phyloP scores from a whole-genome alignment of 2,113 vertebrate genomes.

The Stomatorhinus ivindoensis region DNA sequence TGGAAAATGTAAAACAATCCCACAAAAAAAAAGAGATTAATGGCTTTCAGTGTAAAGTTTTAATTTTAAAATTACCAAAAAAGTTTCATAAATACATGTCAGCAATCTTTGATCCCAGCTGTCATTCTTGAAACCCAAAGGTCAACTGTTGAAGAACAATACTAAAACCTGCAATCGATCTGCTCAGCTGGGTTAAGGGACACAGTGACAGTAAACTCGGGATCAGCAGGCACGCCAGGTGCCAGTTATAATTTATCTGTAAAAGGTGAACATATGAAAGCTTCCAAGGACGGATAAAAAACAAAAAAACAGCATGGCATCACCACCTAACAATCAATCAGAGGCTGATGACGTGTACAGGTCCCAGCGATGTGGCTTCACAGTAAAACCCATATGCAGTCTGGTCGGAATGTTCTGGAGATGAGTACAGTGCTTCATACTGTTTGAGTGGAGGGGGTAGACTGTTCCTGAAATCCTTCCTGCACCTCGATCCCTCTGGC shows the following conservation, averaged over 20 bases:
- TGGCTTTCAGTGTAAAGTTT: neutral
- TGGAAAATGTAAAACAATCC: neutral
- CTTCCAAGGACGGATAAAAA: neutral
- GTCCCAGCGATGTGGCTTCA: neutral
- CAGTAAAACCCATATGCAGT: neutral
- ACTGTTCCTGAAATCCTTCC: conserved; percentile 39
- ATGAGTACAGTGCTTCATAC: neutral
- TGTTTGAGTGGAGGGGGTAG: neutral
- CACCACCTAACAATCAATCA: neutral
- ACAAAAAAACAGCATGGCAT: neutral
- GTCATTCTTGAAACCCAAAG: neutral
- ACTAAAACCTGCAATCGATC: neutral
- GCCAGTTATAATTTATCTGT: neutral
- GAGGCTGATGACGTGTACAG: neutral
- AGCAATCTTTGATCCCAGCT: neutral
- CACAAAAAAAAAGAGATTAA: neutral
- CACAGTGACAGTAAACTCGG: neutral
- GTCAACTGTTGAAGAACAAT: neutral
- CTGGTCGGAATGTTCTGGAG: neutral
- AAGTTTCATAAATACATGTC: neutral
- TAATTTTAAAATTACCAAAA: neutral
- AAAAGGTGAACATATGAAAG: neutral
- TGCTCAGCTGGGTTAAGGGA: neutral
- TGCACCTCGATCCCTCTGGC: conserved; percentile 81
- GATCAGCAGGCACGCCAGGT: neutral